Percentiles rank a stretch among this genome's conserved stretches.
phyloP scores from a whole-genome alignment of 2,888 invertebrate genomes.

The Caenorhabditis sp. region DNA sequence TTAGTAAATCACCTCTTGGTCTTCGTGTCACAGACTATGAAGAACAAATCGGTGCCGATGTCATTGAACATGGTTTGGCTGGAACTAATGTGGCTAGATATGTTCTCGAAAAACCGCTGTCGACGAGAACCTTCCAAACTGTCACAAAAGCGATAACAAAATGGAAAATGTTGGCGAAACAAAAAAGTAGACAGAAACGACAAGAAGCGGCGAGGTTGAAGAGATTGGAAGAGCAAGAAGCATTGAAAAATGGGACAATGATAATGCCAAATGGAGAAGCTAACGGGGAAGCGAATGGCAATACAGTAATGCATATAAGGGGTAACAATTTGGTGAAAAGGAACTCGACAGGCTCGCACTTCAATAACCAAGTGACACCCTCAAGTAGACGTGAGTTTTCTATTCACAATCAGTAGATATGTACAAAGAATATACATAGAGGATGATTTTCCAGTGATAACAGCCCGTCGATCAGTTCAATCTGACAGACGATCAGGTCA shows the following conservation, averaged over 20 bases:
- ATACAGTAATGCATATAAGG: neutral
- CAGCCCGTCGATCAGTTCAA: constrained; percentile 12
- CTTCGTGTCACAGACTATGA: constrained; percentile 69
- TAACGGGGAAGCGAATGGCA: neutral
- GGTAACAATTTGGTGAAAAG: neutral
- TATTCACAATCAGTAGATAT: neutral
- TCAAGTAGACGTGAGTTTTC: constrained; percentile 13
- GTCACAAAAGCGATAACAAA: constrained; percentile 65
- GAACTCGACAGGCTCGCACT: constrained; percentile 18
- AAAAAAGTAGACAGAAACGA: constrained; percentile 46
- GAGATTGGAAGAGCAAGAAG: constrained; percentile 34
- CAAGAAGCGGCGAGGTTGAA: constrained; percentile 46
- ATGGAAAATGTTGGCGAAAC: constrained; percentile 62
- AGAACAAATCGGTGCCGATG: constrained; percentile 71
- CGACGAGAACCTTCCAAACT: constrained; percentile 62
- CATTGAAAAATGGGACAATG: constrained; percentile 20
- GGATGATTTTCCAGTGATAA: constrained; percentile 18
- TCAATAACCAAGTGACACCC: constrained; percentile 30
- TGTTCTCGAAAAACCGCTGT: constrained; percentile 56
- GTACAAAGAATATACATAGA: no score
- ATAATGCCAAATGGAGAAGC: constrained; percentile 19
- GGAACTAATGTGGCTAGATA: constrained; percentile 61
- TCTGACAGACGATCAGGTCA: constrained; percentile 10
- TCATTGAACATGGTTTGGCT: constrained; percentile 70
- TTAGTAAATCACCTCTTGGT: constrained; percentile 63